Evolutionary conservation across 2,888 invertebrate species (phyloP).

Genomic region (Hyles lineata): DNA sequence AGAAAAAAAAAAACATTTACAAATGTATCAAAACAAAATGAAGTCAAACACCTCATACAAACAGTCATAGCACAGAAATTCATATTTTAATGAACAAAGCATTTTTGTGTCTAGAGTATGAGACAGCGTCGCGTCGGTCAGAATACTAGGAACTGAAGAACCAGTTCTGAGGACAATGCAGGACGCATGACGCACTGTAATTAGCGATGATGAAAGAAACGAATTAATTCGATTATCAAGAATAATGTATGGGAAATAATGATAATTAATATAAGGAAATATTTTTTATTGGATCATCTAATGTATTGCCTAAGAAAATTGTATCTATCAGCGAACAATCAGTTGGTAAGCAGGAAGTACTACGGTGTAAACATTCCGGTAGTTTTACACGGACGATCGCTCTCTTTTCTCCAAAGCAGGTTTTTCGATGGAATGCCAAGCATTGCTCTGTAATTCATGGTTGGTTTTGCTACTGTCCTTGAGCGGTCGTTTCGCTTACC

Average conservation of each 20-base stretch:
- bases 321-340: too few species aligned
- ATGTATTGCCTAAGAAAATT: neutral
- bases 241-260: neutral
- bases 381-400: too few species aligned
- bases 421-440: too few species aligned
- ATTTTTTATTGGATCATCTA: neutral
- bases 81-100: neutral
- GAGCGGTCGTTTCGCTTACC: too few species aligned
- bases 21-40: too few species aligned
- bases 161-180: conserved; percentile 18
- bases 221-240: neutral
- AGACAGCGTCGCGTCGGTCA: conserved; percentile 3
- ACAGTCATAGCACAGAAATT: neutral
- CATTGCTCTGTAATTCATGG: too few species aligned
- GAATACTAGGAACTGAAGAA: conserved; percentile 10
- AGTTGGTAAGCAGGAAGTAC: too few species aligned
- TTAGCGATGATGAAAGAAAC: conserved; percentile 19
- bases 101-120: neutral
- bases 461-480: too few species aligned
- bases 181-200: conserved; percentile 13
- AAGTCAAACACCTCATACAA: neutral
- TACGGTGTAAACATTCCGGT: too few species aligned
- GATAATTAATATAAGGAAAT: neutral
- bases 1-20: too few species aligned
- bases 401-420: too few species aligned